Conservation (phyloP, 2,113 vertebrate species). For the Crotalus horridus region DNA sequence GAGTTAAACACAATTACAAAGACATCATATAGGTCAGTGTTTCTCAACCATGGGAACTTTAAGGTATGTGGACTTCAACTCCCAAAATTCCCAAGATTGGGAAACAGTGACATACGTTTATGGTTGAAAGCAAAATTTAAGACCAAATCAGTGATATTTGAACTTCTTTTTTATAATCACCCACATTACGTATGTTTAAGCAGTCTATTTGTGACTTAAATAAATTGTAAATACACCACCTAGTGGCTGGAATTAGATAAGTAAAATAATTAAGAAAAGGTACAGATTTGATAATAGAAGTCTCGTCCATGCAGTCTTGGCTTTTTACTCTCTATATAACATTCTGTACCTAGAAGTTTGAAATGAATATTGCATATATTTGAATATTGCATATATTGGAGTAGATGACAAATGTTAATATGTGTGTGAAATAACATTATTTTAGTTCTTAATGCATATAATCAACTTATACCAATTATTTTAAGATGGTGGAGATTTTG, state of each 20-base stretch:
- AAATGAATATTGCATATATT: too few species aligned
- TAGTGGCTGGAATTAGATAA: not conserved
- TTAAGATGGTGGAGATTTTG: too few species aligned
- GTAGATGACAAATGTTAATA: too few species aligned
- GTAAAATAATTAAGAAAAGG: not conserved
- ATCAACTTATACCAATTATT: too few species aligned
- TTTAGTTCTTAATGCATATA: too few species aligned
- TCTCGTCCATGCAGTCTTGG: accelerated
- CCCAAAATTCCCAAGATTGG: too few species aligned
- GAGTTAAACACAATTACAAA: not conserved
- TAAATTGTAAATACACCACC: not conserved
- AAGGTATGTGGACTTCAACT: too few species aligned
- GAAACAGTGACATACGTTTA: not conserved
- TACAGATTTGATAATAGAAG: not conserved
- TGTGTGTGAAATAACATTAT: too few species aligned
- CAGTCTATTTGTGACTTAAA: not conserved
- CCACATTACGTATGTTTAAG: accelerated
- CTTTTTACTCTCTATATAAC: not conserved
- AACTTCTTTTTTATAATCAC: not conserved
- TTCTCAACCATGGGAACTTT: too few species aligned
- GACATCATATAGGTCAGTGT: not conserved
- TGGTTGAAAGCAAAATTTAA: accelerated
- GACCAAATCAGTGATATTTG: not conserved
- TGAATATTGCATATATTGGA: too few species aligned
- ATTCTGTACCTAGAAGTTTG: not conserved